These are phyloP conservation scores for Stenichneumon culpator DNA, from an alignment of 2,888 invertebrate species.

Conservation along the genomic window DNA sequence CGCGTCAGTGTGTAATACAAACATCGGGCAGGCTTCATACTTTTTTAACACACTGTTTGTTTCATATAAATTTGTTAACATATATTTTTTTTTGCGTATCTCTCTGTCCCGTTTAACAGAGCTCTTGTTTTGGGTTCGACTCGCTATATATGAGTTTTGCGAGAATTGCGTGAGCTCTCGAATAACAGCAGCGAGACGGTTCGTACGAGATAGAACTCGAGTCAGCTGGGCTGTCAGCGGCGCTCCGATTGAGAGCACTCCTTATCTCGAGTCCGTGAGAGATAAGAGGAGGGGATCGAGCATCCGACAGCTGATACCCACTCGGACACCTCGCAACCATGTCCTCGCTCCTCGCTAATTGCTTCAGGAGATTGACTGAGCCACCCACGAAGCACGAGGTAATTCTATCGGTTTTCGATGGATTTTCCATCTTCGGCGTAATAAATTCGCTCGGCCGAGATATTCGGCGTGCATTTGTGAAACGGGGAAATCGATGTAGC, in stretches of 20 bases:
- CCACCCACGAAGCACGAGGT: constrained; percentile 71
- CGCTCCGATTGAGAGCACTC: constrained; percentile 12
- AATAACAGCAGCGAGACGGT: not conserved
- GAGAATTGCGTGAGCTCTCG: no score
- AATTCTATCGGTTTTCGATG: constrained; percentile 39
- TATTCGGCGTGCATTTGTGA: not conserved
- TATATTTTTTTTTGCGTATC: not conserved
- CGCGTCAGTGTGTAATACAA: constrained; percentile 34
- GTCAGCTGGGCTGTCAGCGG: constrained; percentile 1
- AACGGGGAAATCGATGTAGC: not conserved
- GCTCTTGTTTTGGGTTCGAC: not conserved
- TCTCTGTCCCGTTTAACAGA: not conserved
- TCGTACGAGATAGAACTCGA: not conserved
- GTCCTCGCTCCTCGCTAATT: constrained; percentile 70
- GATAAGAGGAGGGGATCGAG: constrained; percentile 22
- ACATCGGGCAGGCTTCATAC: constrained; percentile 2
- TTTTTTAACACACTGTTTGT: not conserved
- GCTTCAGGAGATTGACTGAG: constrained; percentile 70
- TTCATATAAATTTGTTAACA: no score
- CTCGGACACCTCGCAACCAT: constrained; percentile 64
- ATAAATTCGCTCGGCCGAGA: not conserved
- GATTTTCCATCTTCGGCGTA: constrained; percentile 19
- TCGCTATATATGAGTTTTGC: no score
- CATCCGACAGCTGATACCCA: constrained; percentile 37
- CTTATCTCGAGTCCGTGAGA: constrained; percentile 24